Evolutionary conservation across 2,797 vertebrate species (phyloP), one percentile per base, ranked within the genome.

Genomic region (Anguilla anguilla): DNA sequence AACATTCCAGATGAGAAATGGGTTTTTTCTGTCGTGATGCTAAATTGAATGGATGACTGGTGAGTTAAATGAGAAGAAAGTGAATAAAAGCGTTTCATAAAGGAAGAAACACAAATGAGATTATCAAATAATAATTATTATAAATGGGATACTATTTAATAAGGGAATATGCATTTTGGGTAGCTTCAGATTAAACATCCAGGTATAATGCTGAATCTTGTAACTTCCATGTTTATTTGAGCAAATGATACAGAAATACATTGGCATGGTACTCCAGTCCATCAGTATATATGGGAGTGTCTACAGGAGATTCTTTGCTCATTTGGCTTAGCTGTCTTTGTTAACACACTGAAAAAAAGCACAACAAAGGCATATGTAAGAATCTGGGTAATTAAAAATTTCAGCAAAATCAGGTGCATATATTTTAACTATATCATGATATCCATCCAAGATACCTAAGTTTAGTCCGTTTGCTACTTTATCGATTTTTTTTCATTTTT

Each of bases 1-100:
- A 79, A 79, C 74, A 46, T 22, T 79, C 19, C 74, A 31, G 31
- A 74, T 31, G 31, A 39, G 1, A 17, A 69, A 39, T 43, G 28
- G 13, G 11, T 2, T 13, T 22, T 79, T 46, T 79, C 15, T 79
- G 15, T 7, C 35, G 6, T 43, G 39, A 7, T 19, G 39, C 74
- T 79, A 43, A 79, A 79, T 79, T 79, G 35, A 43, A 46, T 43
- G 74, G 4, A 77, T 69, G 64, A 69, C 64, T 69, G 64, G n/a
- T 69, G 25, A 69, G 25, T n/a, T 69, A 69, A 28, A n/a, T 69
- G 64, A 69, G 64, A 64, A 25, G 9, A 69, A n/a, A 69, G 64
- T 69, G n/a, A 25, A 69, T n/a, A 28, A 69, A n/a, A n/a, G 6
- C n/a, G 9, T 69, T 69, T 69, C 64, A 28, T 69, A 69, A 28